These are phyloP conservation scores for Tachystola acroxantha DNA, from an alignment of 2,888 invertebrate genomes.

Conservation along the genomic window DNA sequence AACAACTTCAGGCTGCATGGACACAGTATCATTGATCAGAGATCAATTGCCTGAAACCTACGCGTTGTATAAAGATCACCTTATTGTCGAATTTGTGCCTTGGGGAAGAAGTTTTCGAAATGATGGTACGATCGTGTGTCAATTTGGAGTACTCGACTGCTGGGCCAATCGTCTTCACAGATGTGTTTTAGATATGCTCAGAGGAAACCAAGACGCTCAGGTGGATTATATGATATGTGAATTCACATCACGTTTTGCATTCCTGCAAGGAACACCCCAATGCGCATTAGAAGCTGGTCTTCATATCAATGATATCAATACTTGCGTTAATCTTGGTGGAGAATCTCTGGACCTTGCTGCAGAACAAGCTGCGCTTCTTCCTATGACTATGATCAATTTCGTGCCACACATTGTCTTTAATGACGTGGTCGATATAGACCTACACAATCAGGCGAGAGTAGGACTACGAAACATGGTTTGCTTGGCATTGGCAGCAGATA, in stretches of 20 bases:
- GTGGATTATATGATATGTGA: conserved; percentile 61
- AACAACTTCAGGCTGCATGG: conserved; percentile 51
- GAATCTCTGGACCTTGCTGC: conserved; percentile 34
- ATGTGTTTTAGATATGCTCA: conserved; percentile 47
- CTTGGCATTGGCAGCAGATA: conserved; percentile 44
- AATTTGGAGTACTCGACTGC: conserved; percentile 49
- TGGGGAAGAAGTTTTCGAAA: conserved; percentile 58
- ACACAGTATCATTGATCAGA: conserved; percentile 47
- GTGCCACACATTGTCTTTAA: conserved; percentile 55
- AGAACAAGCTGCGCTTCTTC: conserved; percentile 29
- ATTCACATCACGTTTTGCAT: conserved; percentile 39
- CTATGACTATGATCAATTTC: conserved; percentile 38
- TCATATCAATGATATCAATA: conserved; percentile 38
- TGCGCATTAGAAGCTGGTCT: conserved; percentile 48
- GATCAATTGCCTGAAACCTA: conserved; percentile 43
- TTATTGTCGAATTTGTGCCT: conserved; percentile 59
- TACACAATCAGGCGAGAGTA: conserved; percentile 27
- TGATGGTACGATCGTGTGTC: conserved; percentile 43
- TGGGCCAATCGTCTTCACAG: conserved; percentile 63
- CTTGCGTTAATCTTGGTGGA: conserved; percentile 43
- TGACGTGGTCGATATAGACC: conserved; percentile 24
- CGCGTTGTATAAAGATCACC: conserved; percentile 37
- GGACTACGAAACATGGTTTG: conserved; percentile 45
- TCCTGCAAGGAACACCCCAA: conserved; percentile 30
- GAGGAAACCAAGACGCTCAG: conserved; percentile 43